These are phyloP conservation scores for Chloropsis cyanopogon DNA, from an alignment of 2,113 vertebrate species.

Conservation along the genomic window DNA sequence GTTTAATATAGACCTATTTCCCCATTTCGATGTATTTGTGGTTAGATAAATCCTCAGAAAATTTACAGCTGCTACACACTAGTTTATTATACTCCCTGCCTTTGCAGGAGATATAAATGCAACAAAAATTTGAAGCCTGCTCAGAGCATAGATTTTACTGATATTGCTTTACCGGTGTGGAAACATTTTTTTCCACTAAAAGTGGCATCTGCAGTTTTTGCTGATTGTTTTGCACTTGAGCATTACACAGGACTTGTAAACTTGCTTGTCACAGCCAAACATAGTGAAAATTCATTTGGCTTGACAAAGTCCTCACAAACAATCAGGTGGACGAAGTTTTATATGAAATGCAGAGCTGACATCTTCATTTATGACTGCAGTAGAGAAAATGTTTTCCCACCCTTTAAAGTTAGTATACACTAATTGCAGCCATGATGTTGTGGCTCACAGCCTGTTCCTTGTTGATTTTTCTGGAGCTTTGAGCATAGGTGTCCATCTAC, in stretches of 20 bases:
- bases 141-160: conserved; percentile 69
- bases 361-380: background rate
- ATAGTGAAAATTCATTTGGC: background rate
- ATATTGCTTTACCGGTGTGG: conserved; percentile 58
- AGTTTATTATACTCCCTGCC: conserved; percentile 85
- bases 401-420: background rate
- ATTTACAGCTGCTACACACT: conserved; percentile 86
- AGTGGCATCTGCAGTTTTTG: conserved; percentile 43
- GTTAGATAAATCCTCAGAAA: conserved; percentile 91
- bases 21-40: conserved; percentile 94
- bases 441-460: background rate
- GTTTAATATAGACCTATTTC: conserved; percentile 96
- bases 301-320: background rate
- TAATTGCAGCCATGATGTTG: background rate
- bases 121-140: conserved; percentile 70
- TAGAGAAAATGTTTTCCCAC: background rate
- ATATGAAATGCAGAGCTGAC: background rate
- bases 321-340: background rate
- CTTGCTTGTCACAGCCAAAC: background rate
- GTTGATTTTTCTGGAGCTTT: background rate
- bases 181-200: conserved; percentile 57
- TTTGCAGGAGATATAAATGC: conserved; percentile 64
- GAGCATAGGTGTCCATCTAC: background rate
- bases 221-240: background rate
- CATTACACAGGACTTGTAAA: background rate